Evolutionary conservation across 2,888 invertebrate species (phyloP).

Genomic region (Sphaerophoria taeniata): DNA sequence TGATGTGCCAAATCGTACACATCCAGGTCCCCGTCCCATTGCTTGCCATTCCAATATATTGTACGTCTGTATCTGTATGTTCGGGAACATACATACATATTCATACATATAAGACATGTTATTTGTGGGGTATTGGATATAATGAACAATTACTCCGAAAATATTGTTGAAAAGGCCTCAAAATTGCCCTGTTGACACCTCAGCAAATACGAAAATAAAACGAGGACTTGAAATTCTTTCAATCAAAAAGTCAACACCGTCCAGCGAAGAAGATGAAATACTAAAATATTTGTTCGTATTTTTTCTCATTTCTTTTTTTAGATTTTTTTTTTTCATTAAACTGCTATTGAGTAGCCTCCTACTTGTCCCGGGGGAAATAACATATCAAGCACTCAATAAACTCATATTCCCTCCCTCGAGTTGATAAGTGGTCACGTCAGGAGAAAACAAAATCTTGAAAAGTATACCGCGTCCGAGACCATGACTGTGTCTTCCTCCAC

Average conservation of each 20-base stretch:
- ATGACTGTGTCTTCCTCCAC: not conserved
- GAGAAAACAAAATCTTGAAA: conserved; percentile 28
- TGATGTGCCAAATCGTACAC: conserved; percentile 7
- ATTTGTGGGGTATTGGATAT: conserved; percentile 5
- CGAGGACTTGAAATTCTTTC: conserved; percentile 26
- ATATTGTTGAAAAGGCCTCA: conserved; percentile 39
- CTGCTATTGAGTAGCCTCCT: conserved; percentile 48
- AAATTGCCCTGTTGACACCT: conserved; percentile 64
- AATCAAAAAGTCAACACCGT: conserved; percentile 27
- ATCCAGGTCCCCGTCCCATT: not conserved
- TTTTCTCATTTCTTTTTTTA: conserved; percentile 12
- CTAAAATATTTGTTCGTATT: conserved; percentile 12
- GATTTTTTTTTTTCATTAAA: conserved; percentile 37
- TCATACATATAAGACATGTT: too few species aligned
- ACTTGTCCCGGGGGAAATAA: conserved; percentile 69
- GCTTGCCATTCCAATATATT: not conserved
- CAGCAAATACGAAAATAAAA: conserved; percentile 41
- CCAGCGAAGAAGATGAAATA: conserved; percentile 25
- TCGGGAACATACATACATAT: not conserved
- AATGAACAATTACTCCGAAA: conserved; percentile 40
- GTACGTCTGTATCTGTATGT: not conserved
- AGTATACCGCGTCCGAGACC: conserved; percentile 12
- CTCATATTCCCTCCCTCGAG: conserved; percentile 65
- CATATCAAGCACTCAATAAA: conserved; percentile 74
- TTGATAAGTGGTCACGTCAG: conserved; percentile 66